Base-by-base conservation (phyloP, 2,797 vertebrate genomes). In the Crocodylus rhombifer region DNA sequence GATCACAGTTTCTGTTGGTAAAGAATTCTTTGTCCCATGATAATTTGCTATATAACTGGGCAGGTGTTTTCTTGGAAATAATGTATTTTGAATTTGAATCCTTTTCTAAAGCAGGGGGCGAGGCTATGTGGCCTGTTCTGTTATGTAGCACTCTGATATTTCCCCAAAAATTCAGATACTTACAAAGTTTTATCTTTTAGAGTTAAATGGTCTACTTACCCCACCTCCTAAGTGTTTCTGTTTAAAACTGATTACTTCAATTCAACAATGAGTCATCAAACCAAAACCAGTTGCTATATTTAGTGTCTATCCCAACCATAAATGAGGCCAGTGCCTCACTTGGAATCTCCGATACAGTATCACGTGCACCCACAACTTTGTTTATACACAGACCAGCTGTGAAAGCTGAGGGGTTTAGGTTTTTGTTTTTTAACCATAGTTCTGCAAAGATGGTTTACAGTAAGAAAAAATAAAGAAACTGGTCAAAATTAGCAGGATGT, bases 211-310 rank as follows among this genome's bases (percentile, higher is more conserved):
- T 61, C 82, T 91, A 82, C 76, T 65, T 87, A 73, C 42, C 51
- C 77, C 56, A 64, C 28, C 84, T 86, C 23, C 86, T 51, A 77
- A 93, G 51, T 42, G 56, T 74, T 94, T 95, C 56, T 89, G 7
- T 65, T 89, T 82, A 57, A 93, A 94, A 95, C 80, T 67, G 13
- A 58, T 93, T 86, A 64, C 10, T 91, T 82, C 23, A 80, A 90
- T 94, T 28, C 64, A 91, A 21, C 61, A 87, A 30, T 88, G 69
- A 81, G 78, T 92, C 77, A 30, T 77, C 84, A 89, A 87, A 90
- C 76, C 30, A 90, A 79, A 95, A 91, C 30, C 82, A 84, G 26
- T 65, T 88, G 86, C 15, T 87, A 2, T 92, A 94, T 94, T 91
- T 91, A 79, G 78, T 90, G 65, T 79, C 82, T 94, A 65, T 77